phyloP scores from a whole-genome alignment of 2,888 invertebrate species.

The Nephrotoma guestfalica region DNA sequence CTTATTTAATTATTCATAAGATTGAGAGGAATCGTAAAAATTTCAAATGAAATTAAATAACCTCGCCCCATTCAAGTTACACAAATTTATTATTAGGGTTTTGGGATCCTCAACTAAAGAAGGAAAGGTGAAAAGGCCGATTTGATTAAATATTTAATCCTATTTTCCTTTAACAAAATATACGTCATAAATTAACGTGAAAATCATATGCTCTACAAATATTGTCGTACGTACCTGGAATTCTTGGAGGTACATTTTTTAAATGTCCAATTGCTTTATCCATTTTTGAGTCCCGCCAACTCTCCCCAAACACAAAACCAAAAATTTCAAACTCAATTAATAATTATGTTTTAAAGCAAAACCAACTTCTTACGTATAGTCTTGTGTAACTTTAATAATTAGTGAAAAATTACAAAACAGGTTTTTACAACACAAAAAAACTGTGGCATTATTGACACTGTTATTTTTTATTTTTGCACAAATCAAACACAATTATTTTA shows the following conservation, averaged over 20 bases:
- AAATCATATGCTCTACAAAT: neutral
- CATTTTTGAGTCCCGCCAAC: neutral
- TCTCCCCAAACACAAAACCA: neutral
- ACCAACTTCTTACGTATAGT: neutral
- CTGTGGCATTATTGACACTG: neutral
- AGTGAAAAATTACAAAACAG: neutral
- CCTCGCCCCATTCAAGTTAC: neutral
- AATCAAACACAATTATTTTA: neutral
- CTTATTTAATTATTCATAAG: neutral
- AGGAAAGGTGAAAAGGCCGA: neutral
- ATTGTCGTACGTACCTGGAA: neutral
- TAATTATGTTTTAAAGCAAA: neutral
- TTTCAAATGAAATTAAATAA: neutral
- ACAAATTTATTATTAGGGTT: neutral
- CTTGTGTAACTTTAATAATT: neutral
- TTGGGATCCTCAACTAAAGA: neutral
- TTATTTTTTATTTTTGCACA: neutral
- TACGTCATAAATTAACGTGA: neutral
- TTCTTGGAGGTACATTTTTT: neutral
- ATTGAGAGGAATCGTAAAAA: neutral
- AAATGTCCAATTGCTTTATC: neutral
- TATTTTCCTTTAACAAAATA: neutral
- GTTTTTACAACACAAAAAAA: neutral
- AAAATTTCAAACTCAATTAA: neutral
- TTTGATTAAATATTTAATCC: neutral